A percentile compares a stretch with the other conserved stretches of the same genome.
These are phyloP conservation scores for Stegodyphus mimosarum DNA, from an alignment of 1,140 invertebrate species.

Conservation along the genomic window DNA sequence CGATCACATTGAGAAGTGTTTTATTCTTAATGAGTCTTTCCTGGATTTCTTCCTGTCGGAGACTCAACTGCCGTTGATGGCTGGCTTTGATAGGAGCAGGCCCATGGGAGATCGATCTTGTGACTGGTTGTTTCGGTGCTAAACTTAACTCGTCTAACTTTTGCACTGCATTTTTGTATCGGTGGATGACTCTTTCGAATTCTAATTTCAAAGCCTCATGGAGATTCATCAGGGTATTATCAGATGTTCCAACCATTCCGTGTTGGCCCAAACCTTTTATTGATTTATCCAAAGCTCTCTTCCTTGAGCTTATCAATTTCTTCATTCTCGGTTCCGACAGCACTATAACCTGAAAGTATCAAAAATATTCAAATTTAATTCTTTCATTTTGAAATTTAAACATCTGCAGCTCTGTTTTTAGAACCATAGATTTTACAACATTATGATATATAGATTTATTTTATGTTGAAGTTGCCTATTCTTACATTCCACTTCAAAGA, in stretches of 20 bases:
- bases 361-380: background rate
- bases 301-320: conserved; percentile 74
- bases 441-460: too few relatives aligned
- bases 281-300: conserved; percentile 81
- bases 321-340: conserved; percentile 73
- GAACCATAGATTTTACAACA: too few relatives aligned
- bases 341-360: conserved; percentile 68
- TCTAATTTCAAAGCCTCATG: conserved; percentile 75
- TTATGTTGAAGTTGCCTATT: too few relatives aligned
- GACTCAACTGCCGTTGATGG: conserved; percentile 86
- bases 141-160: conserved; percentile 84
- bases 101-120: conserved; percentile 71
- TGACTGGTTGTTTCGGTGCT: conserved; percentile 66
- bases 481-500: too few relatives aligned
- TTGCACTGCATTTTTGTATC: conserved; percentile 86
- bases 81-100: conserved; percentile 83
- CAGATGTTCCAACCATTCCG: conserved; percentile 77
- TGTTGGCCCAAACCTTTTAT: conserved; percentile 88
- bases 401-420: too few relatives aligned
- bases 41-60: conserved; percentile 79
- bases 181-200: conserved; percentile 82
- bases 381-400: too few relatives aligned
- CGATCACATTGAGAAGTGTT: conserved; percentile 84
- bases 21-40: conserved; percentile 93
- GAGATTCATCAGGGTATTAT: conserved; percentile 73